Evolutionary conservation across 2,113 vertebrate species (phyloP), one percentile per base, ranked within the genome.

Genomic region (Tapirus terrestris): DNA sequence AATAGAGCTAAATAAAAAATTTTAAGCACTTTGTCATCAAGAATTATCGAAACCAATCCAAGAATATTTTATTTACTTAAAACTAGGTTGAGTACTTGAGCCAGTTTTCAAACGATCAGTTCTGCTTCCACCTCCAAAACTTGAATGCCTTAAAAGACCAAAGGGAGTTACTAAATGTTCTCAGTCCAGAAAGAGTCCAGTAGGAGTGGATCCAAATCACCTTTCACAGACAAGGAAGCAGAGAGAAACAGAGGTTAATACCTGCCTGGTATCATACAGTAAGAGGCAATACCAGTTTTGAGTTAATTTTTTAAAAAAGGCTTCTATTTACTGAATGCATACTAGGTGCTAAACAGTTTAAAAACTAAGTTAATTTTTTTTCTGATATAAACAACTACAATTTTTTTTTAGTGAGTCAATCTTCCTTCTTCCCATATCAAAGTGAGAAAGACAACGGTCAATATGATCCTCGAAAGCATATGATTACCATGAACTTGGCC

Each of bases 21-120:
- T 39, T 56, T 48, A 51, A 84, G 48, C 25, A 94, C 79, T 63
- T 76, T 65, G 56, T 61, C 58, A 82, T 85, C 36, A 89, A 94
- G 60, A 75, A 63, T 77, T 68, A 80, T 16, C 27, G 48, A 96
- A 83, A 83, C 0, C 0, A 45, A 65, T 39, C 39, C 9, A 82
- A 39, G 13, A 56, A 43, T 53, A 56, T 87, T 72, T 68, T 79
- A 97, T 80, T 88, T 77, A 70, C 45, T 89, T 89, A 91, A 81
- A 85, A 80, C 20, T 77, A 85, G 31, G 61, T 17, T 60, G 53
- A 70, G 67, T 5, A 81, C 21, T 60, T 16, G 45, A 75, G 36
- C 43, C 53, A 77, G 45, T 75, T 31, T 87, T 91, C 91, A 29
- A 31, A 60, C 6, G 43, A 84, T 6, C 45, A 14, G 12, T 68